Percentiles rank a stretch among this genome's conserved stretches.
phyloP scores from a whole-genome alignment of 2,113 vertebrate species.

The Lamprotornis superbus region DNA sequence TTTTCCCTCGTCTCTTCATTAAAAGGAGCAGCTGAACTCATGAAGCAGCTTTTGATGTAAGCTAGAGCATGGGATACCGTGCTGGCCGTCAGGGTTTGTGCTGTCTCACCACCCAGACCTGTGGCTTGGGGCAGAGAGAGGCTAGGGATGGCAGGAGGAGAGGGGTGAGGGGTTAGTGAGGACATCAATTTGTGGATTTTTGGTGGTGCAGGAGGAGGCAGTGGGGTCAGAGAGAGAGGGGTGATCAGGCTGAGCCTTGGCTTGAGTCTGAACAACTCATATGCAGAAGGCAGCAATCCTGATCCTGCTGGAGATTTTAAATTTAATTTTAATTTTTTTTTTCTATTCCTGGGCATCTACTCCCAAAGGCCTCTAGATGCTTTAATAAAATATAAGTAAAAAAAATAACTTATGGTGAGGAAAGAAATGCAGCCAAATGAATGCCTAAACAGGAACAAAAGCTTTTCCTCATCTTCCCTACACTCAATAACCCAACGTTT shows the following conservation, averaged over 20 bases:
- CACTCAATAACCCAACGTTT: neutral
- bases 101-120: neutral
- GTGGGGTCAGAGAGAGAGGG: rapidly evolving
- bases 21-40: neutral
- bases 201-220: rapidly evolving
- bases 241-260: neutral
- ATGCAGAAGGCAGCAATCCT: neutral
- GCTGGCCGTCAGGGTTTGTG: neutral
- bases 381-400: constrained; percentile 43
- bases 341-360: neutral
- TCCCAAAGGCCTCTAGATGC: neutral
- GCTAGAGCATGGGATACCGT: neutral
- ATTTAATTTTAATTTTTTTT: neutral
- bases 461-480: neutral
- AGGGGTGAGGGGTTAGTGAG: neutral
- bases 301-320: neutral
- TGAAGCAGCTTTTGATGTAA: neutral
- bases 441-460: neutral
- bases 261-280: neutral
- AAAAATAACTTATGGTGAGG: neutral
- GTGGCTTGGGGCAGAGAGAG: neutral
- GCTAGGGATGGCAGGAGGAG: neutral
- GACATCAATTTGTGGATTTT: neutral
- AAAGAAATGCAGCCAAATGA: constrained; percentile 11
- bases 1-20: neutral